Evolutionary conservation across 2,797 vertebrate species (phyloP).

Genomic region (Pogoniulus pusillus): DNA sequence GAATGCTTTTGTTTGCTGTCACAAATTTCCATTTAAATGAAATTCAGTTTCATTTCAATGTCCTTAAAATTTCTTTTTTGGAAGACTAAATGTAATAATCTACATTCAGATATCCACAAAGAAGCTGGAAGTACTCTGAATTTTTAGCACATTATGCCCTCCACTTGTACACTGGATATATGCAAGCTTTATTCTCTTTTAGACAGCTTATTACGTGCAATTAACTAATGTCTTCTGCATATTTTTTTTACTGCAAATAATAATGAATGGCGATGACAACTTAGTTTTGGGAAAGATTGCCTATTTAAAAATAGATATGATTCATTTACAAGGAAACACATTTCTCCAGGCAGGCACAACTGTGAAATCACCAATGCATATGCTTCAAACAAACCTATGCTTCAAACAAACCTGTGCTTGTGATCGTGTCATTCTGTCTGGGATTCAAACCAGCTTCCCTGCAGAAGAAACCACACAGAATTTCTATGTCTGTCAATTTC

Average conservation of each 20-base stretch:
- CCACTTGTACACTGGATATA: not conserved
- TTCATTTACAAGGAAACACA: not conserved
- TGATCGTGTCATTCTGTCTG: not conserved
- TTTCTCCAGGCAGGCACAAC: not conserved
- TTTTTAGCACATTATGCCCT: not conserved
- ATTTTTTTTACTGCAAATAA: not conserved
- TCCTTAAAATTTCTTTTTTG: not conserved
- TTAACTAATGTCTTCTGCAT: not conserved
- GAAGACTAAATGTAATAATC: not conserved
- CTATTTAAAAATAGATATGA: not conserved
- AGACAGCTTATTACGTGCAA: not conserved
- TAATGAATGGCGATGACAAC: not conserved
- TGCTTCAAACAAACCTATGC: not conserved
- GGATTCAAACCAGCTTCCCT: not conserved
- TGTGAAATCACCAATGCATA: not conserved
- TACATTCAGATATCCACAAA: not conserved
- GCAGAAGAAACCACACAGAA: not conserved
- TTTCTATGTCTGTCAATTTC: not conserved
- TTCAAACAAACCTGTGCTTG: not conserved
- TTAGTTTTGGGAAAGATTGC: not conserved
- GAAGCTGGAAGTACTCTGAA: not conserved
- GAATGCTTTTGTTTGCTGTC: not conserved
- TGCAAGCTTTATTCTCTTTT: not conserved
- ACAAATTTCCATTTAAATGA: not conserved
- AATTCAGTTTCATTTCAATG: not conserved